phyloP scores from a whole-genome alignment of 2,888 invertebrate species.

The Mythimna ferrago region DNA sequence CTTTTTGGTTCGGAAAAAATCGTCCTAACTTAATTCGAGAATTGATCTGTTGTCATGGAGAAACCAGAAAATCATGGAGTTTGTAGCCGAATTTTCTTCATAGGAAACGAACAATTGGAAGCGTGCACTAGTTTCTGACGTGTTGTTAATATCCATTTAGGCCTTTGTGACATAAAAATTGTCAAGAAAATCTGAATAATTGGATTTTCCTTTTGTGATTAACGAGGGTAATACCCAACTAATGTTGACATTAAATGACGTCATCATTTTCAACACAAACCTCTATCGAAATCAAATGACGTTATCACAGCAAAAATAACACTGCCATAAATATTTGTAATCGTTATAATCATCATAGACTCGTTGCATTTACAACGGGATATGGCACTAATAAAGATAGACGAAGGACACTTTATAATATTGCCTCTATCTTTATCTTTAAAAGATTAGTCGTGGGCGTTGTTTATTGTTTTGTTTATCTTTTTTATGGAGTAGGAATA shows the following conservation, averaged over 20 bases:
- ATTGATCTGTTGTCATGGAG: too few relatives aligned
- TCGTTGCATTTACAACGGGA: slow-evolving; percentile 58
- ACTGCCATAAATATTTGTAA: slow-evolving; percentile 48
- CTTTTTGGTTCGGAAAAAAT: too few relatives aligned
- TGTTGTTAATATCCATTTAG: too few relatives aligned
- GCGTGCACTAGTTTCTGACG: too few relatives aligned
- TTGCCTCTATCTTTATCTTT: slow-evolving; percentile 50
- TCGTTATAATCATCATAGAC: slow-evolving; percentile 35
- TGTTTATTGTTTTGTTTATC: slow-evolving; percentile 47
- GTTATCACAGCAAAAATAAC: slow-evolving; percentile 28
- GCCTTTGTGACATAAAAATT: too few relatives aligned
- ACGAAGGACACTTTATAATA: slow-evolving; percentile 55
- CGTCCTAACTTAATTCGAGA: too few relatives aligned
- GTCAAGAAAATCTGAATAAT: too few relatives aligned
- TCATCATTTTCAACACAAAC: slow-evolving; percentile 1
- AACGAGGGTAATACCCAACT: neutral
- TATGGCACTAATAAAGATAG: slow-evolving; percentile 60
- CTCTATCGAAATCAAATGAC: slow-evolving; percentile 34
- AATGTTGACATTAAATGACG: neutral
- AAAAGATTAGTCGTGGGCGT: slow-evolving; percentile 48
- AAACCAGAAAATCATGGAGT: too few relatives aligned
- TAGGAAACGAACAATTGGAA: too few relatives aligned
- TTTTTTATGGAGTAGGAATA: slow-evolving; percentile 35
- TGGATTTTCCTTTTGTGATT: too few relatives aligned
- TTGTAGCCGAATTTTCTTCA: too few relatives aligned